These are phyloP conservation scores for Ceyx margarethae DNA, from an alignment of 2,113 vertebrate species.

Conservation along the genomic window DNA sequence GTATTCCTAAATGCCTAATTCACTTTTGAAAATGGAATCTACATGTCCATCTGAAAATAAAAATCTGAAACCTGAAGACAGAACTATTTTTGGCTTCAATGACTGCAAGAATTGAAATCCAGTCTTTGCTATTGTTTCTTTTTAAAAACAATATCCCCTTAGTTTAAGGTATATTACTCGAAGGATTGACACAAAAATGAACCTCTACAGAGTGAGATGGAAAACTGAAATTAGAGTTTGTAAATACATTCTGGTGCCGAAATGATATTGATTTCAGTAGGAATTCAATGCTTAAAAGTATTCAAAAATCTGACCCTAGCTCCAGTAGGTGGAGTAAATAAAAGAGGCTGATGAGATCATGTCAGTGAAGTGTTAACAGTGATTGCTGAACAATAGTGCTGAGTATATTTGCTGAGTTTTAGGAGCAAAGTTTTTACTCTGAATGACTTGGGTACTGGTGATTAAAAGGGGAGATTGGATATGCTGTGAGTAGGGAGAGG, in stretches of 20 bases:
- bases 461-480: not conserved
- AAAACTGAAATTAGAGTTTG: not conserved
- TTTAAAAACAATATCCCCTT: not conserved
- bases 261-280: not conserved
- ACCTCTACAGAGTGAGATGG: not conserved
- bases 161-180: not conserved
- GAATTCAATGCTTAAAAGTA: not conserved
- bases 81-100: not conserved
- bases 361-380: not conserved
- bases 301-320: not conserved
- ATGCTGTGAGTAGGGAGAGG: fast-evolving
- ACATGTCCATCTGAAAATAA: not conserved
- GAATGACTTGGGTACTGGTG: not conserved
- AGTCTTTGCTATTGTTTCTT: not conserved
- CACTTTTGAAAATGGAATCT: not conserved
- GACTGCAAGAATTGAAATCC: not conserved
- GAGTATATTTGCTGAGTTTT: not conserved
- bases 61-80: not conserved
- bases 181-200: not conserved
- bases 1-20: not conserved
- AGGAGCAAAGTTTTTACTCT: not conserved
- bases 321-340: not conserved
- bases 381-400: not conserved
- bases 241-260: not conserved
- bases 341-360: not conserved